Evolutionary conservation across 2,888 invertebrate species (phyloP).

Genomic region (Mermis nigrescens): DNA sequence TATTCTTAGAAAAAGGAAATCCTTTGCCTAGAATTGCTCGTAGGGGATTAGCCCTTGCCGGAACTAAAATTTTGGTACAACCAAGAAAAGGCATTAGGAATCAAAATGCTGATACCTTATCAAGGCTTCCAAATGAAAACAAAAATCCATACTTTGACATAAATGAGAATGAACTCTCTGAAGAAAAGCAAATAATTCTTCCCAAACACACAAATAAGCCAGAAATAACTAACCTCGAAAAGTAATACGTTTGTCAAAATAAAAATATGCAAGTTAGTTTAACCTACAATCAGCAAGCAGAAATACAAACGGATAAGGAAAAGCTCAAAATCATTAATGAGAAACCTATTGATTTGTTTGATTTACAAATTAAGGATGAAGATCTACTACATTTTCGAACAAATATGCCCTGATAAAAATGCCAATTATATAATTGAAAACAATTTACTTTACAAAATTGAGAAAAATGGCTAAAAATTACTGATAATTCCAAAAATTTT

Average conservation of each 20-base stretch:
- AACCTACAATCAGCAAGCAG: no score
- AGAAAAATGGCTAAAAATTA: background rate
- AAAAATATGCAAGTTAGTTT: no score
- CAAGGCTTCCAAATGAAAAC: constrained; percentile 19
- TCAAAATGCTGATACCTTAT: constrained; percentile 32
- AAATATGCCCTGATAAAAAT: background rate
- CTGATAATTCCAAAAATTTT: background rate
- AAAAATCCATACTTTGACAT: background rate
- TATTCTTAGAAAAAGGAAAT: constrained; percentile 34
- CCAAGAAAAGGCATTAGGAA: constrained; percentile 17
- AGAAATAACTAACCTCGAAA: no score
- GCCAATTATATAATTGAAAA: background rate
- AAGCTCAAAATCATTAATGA: no score
- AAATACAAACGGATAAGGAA: no score
- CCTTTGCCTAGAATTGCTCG: constrained; percentile 34
- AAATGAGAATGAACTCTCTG: background rate
- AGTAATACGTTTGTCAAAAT: no score
- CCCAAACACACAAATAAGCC: background rate
- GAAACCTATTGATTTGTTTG: no score
- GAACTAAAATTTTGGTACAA: constrained; percentile 21
- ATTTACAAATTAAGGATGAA: no score
- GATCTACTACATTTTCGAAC: no score
- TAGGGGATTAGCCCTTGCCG: constrained; percentile 34
- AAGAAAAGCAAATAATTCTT: background rate
- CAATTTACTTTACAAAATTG: background rate